Percentiles rank a stretch among this genome's conserved stretches.
These are phyloP conservation scores for Hoplias malabaricus DNA, from an alignment of 2,113 vertebrate genomes.

Conservation along the genomic window DNA sequence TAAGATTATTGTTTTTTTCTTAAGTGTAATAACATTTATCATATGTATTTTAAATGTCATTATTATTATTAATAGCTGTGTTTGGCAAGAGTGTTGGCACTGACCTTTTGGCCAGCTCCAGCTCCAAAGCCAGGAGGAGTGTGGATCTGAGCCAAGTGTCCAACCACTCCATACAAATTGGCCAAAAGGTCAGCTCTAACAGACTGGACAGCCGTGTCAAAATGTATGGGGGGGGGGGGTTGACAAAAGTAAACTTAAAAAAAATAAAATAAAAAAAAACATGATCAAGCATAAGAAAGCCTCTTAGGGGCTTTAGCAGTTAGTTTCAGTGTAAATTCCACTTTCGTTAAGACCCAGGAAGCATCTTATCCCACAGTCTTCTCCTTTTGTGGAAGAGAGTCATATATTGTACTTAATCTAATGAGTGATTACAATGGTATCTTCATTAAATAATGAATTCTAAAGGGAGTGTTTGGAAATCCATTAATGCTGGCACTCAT, in stretches of 20 bases:
- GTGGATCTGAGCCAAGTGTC: neutral
- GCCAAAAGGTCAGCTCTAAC: constrained; percentile 13
- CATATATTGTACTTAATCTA: neutral
- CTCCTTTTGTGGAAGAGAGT: neutral
- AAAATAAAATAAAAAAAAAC: neutral
- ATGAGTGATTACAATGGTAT: neutral
- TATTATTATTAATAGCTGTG: too few relatives aligned
- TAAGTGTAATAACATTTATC: too few relatives aligned
- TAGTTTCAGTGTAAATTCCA: neutral
- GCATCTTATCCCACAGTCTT: neutral
- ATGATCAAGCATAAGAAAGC: too few relatives aligned
- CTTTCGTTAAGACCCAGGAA: neutral
- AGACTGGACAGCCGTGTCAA: neutral
- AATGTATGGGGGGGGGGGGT: too few relatives aligned
- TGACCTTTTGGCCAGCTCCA: constrained; percentile 28
- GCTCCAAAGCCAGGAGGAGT: neutral
- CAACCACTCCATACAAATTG: neutral
- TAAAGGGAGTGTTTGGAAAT: neutral
- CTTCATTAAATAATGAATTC: neutral
- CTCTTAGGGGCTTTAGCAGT: neutral
- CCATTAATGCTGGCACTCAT: neutral
- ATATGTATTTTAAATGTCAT: too few relatives aligned
- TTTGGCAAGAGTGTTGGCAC: neutral
- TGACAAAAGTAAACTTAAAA: too few relatives aligned
- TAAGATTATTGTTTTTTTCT: too few relatives aligned